Conservation (phyloP, 2,797 vertebrate genomes). For the Eleutherodactylus coqui region DNA sequence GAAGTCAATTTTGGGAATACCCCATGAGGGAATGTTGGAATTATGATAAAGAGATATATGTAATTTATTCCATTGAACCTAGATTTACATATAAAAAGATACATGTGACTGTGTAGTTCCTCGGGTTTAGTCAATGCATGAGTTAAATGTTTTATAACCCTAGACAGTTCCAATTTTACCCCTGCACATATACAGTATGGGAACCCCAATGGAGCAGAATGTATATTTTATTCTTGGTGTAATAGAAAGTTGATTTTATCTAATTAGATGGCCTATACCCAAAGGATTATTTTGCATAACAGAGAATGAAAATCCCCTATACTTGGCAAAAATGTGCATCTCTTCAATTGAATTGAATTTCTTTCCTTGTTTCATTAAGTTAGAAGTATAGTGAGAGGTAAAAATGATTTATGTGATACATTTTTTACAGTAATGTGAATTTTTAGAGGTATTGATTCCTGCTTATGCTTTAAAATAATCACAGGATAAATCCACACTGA, state of each 20-base stretch:
- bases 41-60: too few relatives aligned
- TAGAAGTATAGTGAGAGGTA: conserved; percentile 56
- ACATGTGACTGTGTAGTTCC: conserved; percentile 30
- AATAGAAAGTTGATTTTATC: conserved; percentile 23
- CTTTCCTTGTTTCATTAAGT: conserved; percentile 58
- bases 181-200: conserved; percentile 8
- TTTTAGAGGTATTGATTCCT: conserved; percentile 60
- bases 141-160: neutral
- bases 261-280: conserved; percentile 11
- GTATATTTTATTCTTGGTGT: conserved; percentile 24
- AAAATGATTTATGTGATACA: conserved; percentile 59
- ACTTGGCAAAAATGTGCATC: conserved; percentile 37
- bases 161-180: neutral
- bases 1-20: too few relatives aligned
- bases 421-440: conserved; percentile 60
- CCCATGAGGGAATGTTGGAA: too few relatives aligned
- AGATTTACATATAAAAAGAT: conserved; percentile 39
- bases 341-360: conserved; percentile 46
- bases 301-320: conserved; percentile 40
- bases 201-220: neutral
- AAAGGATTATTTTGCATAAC: neutral
- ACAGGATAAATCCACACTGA: conserved; percentile 41
- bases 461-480: conserved; percentile 63
- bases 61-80: neutral
- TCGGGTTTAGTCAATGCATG: neutral